Conservation (phyloP, 2,888 invertebrate species). For the Nomada fucata region DNA sequence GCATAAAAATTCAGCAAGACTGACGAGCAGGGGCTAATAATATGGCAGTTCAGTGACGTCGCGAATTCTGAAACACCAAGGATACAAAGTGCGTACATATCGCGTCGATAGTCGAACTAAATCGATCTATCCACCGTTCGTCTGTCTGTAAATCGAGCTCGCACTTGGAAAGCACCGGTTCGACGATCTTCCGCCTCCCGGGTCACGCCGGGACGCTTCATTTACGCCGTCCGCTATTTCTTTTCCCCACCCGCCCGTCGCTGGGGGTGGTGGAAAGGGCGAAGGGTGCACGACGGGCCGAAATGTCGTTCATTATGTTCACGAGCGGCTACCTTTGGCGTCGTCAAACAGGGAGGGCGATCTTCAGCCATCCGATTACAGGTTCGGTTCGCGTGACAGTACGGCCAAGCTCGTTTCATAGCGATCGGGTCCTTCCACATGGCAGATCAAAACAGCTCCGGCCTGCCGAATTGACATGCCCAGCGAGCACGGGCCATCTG, state of each 20-base stretch:
- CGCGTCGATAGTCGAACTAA: too few species aligned
- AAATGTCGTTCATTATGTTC: constrained; percentile 55
- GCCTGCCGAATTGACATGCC: constrained; percentile 61
- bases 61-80: too few species aligned
- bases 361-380: constrained; percentile 57
- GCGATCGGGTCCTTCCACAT: constrained; percentile 68
- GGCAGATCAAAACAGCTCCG: constrained; percentile 72
- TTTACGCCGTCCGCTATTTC: constrained; percentile 19
- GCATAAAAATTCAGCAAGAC: too few species aligned
- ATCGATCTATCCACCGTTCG: not conserved
- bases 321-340: constrained; percentile 46
- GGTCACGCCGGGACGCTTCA: constrained; percentile 23
- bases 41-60: too few species aligned
- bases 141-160: not conserved
- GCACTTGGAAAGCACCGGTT: not conserved
- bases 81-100: too few species aligned
- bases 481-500: constrained; percentile 68
- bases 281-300: not conserved
- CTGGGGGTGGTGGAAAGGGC: not conserved
- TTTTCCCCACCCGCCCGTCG: not conserved
- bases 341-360: constrained; percentile 26
- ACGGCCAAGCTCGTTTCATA: constrained; percentile 40
- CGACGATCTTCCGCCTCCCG: constrained; percentile 4
- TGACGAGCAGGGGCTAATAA: too few species aligned
- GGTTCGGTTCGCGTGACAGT: constrained; percentile 49